Base-by-base conservation (phyloP, 2,797 vertebrate species). In the Petrocephalus sullivani region DNA sequence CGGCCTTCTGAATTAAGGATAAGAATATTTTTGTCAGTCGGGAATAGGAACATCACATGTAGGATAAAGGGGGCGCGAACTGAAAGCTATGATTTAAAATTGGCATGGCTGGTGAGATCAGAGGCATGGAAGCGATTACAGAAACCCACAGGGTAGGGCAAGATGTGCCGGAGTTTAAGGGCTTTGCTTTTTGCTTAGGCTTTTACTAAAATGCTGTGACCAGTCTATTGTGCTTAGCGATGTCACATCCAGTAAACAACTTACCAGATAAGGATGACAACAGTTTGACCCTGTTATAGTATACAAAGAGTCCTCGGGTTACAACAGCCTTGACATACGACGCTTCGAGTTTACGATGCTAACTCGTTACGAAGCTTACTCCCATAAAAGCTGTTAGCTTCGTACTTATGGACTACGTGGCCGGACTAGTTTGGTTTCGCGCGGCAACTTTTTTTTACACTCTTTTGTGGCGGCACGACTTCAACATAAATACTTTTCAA, bases 1-100 rank as follows among this genome's bases (percentile, higher is more conserved):
- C 28, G 3, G 54, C 28, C 28, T 12, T 71, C 54, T 56, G 9
- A 56, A 56, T 12, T 56, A 64, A 64, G 4, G 19, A 81, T 19
- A 86, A 41, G 87, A 82, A 86, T 49, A 85, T 91, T 93, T 91
- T 91, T 91, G 89, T 83, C 90, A 91, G 93, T 90, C 88, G 89
- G 90, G 83, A 71, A 89, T 91, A 87, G 90, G 91, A 91, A 90
- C 91, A 90, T 12, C 87, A 89, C 85, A 87, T 92, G 91, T 85
- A 90, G 90, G 90, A 86, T 92, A 90, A 92, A 57, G n/a, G 23
- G 89, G 64, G 87, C 87, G 85, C 46, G 87, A 87, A 71, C 71
- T 28, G 51, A 58, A 87, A 54, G 56, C 85, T 82, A 51, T 60
- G 64, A 87, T 3, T 49, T 81, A 81, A 71, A 86, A 85, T 57